Evolutionary conservation across 1,140 invertebrate species (phyloP).

Genomic region (Trichomalopsis sarcophagae): DNA sequence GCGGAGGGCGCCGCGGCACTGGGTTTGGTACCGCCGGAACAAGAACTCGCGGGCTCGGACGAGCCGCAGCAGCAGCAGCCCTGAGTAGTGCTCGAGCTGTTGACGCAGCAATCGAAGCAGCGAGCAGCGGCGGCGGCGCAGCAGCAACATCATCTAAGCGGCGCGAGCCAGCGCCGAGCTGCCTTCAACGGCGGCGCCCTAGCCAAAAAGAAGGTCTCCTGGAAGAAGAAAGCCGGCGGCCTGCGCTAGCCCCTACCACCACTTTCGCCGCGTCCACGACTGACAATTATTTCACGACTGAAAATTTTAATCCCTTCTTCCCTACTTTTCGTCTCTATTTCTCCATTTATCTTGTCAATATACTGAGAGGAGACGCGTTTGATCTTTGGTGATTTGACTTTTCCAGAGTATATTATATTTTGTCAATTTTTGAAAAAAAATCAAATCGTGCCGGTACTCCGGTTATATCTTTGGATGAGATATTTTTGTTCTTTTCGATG

Average conservation of each 20-base stretch:
- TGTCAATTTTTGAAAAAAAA: not conserved
- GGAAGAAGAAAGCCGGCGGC: conserved; percentile 37
- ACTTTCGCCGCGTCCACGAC: not conserved
- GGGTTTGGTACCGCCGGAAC: conserved; percentile 25
- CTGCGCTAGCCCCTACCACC: not conserved
- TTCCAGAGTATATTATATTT: not conserved
- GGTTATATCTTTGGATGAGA: not conserved
- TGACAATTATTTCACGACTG: conserved; percentile 36
- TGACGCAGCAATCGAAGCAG: conserved; percentile 36
- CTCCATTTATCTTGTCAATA: conserved; percentile 14
- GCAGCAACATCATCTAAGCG: conserved; percentile 2
- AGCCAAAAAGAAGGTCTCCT: conserved; percentile 39
- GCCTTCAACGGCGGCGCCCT: not conserved
- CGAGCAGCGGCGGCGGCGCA: not conserved
- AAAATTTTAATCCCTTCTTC: conserved; percentile 8
- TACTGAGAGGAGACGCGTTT: not conserved
- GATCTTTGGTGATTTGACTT: not conserved
- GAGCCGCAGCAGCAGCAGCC: conserved; percentile 43
- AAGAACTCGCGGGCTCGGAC: conserved; percentile 26
- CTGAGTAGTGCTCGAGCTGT: conserved; percentile 36
- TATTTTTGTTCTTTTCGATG: not conserved
- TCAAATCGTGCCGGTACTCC: not conserved
- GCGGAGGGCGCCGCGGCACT: conserved; percentile 40
- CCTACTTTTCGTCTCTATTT: conserved; percentile 2
- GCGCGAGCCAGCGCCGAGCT: conserved; percentile 7